Base-by-base conservation (phyloP, 2,888 invertebrate species). In the Lasiommata megera region DNA sequence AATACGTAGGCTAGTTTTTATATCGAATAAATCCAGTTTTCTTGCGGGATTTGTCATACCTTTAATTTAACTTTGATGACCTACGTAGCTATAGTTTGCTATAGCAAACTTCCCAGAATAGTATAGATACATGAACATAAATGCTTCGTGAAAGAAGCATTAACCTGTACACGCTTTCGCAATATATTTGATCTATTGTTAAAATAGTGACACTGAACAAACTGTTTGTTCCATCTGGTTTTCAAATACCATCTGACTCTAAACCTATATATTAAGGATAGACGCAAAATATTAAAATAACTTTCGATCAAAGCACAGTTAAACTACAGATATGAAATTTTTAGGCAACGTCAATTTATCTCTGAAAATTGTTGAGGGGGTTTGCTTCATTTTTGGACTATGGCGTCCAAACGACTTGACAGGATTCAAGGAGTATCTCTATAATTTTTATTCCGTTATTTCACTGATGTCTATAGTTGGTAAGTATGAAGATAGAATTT, bases 341-440 rank as follows among this genome's bases (percentile, higher is more conserved):
- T 46, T 62, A 17, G 36, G 54, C 0, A 65, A 60, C 41, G 40
- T 58, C 5, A 60, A 64, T 28, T 46, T 60, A 8, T 61, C 64
- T 0, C 40, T 66, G 9, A 54, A 48, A 17, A 23, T 63, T 7
- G 44, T 61, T 7, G 46, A 62, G 8, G 53, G 43, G 34, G 44
- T 67, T 6, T 65, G 67, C 3, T 17, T 47, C 9, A n/a, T 56
- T 1, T 44, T 60, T 1, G 67, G 67, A 6, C 28, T 66, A 16
- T 67, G 66, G 62, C 28, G 40, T 5, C 64, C 67, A 9, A 40
- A 55, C 31, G 34, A 34, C 34, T 57, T 58, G 6, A 43, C 9
- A 18, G 58, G 36, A 3, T 37, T n/a, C 16, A 44, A 23, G 54
- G 44, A 57, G 40, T 9, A 29, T 0, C 14, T 66, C 1, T 64